A percentile compares a stretch with the other conserved stretches of the same genome.
Conservation (phyloP, 2,797 vertebrate genomes). For the Peromyscus melanophrys region DNA sequence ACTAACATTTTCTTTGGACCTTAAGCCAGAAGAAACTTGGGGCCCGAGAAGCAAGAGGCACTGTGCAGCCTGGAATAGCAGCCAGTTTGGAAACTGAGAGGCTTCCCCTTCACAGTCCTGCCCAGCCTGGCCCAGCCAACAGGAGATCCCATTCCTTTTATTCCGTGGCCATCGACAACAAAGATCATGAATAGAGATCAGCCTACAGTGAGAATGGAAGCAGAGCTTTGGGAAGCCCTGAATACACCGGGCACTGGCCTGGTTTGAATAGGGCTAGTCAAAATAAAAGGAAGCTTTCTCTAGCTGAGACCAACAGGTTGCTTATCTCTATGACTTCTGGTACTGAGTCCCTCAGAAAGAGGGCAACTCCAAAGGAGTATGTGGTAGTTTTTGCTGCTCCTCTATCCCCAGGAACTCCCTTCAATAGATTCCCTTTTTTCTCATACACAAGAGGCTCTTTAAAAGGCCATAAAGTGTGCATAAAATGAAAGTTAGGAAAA, state of each 20-base stretch:
- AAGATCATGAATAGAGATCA: slow-evolving; percentile 68
- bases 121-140: background rate
- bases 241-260: slow-evolving; percentile 66
- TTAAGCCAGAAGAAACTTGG: background rate
- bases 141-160: slow-evolving; percentile 55
- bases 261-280: slow-evolving; percentile 45
- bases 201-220: slow-evolving; percentile 52
- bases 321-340: slow-evolving; percentile 45
- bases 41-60: background rate
- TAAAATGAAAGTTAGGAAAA: background rate
- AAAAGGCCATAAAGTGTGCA: background rate
- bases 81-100: slow-evolving; percentile 25
- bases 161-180: slow-evolving; percentile 32
- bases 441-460: background rate
- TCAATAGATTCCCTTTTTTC: slow-evolving; percentile 17
- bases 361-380: background rate
- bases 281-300: slow-evolving; percentile 71
- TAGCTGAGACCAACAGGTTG: slow-evolving; percentile 45
- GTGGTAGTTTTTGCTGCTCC: background rate
- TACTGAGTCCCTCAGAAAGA: slow-evolving; percentile 40
- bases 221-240: slow-evolving; percentile 67
- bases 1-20: background rate
- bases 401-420: background rate
- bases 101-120: slow-evolving; percentile 24
- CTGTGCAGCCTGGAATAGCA: background rate